These are phyloP conservation scores for Drosophila lini DNA, from an alignment of 1,140 invertebrate species.

Conservation along the genomic window DNA sequence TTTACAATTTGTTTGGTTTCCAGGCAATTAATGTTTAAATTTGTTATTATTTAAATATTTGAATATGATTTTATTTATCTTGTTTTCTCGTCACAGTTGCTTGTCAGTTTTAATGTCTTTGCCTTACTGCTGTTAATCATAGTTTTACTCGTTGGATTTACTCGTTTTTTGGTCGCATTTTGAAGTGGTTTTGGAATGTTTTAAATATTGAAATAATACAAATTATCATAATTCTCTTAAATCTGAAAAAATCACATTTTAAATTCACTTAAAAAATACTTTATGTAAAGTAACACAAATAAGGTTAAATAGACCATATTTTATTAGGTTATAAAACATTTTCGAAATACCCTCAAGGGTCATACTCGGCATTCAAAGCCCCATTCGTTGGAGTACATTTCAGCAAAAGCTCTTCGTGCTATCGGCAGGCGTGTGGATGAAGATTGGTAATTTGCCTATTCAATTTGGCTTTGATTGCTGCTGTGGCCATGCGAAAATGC, in stretches of 20 bases:
- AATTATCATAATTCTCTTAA: too few relatives aligned
- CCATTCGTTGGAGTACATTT: slow-evolving; percentile 13
- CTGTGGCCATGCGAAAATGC: slow-evolving; percentile 41
- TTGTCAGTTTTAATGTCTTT: too few relatives aligned
- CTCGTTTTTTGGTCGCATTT: neutral
- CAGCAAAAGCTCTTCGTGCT: slow-evolving; percentile 14
- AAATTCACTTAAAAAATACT: neutral
- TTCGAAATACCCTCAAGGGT: neutral
- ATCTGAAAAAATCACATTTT: neutral
- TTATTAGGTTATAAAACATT: slow-evolving; percentile 8
- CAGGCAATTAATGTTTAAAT: neutral
- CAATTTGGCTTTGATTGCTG: slow-evolving; percentile 52
- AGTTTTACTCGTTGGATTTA: too few relatives aligned
- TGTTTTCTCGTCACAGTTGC: too few relatives aligned
- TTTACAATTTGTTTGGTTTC: neutral
- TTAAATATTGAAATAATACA: neutral
- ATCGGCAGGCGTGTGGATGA: slow-evolving; percentile 24
- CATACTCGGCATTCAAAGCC: slow-evolving; percentile 23
- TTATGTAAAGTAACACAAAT: neutral
- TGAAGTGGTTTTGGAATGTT: too few relatives aligned
- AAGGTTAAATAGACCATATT: neutral
- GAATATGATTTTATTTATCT: neutral
- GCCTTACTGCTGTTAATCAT: too few relatives aligned
- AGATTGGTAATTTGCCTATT: slow-evolving; percentile 53
- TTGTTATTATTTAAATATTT: neutral